Evolutionary conservation across 2,888 invertebrate species (phyloP).

Genomic region (Fragum whitleyi): DNA sequence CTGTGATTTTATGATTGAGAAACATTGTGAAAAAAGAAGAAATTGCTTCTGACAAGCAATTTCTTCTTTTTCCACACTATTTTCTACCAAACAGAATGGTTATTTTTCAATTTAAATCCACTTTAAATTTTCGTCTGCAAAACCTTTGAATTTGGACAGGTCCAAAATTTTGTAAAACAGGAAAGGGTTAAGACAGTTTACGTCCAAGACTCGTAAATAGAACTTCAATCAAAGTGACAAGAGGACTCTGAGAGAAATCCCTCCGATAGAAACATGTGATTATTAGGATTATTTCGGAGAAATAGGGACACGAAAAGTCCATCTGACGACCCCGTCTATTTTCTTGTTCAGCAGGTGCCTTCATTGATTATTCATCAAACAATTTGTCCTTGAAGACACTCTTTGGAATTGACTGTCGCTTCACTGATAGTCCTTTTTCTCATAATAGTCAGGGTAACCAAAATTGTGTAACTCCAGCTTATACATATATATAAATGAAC

Average conservation of each 20-base stretch:
- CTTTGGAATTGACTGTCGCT: too few relatives aligned
- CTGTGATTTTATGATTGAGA: too few relatives aligned
- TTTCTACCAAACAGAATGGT: too few relatives aligned
- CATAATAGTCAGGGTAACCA: too few relatives aligned
- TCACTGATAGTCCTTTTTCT: too few relatives aligned
- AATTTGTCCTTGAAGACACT: not conserved
- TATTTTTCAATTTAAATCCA: too few relatives aligned
- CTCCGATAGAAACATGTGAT: not conserved
- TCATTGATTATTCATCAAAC: not conserved
- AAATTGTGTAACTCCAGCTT: too few relatives aligned
- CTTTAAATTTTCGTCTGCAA: too few relatives aligned
- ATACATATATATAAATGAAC: too few relatives aligned
- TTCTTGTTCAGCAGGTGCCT: not conserved
- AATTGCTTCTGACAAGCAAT: constrained; percentile 9
- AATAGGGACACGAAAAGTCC: not conserved
- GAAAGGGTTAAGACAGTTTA: not conserved
- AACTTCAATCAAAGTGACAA: not conserved
- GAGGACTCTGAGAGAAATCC: too few relatives aligned
- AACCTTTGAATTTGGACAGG: too few relatives aligned
- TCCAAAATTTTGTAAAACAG: too few relatives aligned
- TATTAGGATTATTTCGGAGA: constrained; percentile 1
- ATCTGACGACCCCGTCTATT: not conserved
- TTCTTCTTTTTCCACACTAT: constrained; percentile 5
- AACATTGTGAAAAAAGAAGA: constrained; percentile 8
- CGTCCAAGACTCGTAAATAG: not conserved